Evolutionary conservation across 53 echinoderm and acorn worm species (phyloP).

Genomic region (Paracentrotus lividus): DNA sequence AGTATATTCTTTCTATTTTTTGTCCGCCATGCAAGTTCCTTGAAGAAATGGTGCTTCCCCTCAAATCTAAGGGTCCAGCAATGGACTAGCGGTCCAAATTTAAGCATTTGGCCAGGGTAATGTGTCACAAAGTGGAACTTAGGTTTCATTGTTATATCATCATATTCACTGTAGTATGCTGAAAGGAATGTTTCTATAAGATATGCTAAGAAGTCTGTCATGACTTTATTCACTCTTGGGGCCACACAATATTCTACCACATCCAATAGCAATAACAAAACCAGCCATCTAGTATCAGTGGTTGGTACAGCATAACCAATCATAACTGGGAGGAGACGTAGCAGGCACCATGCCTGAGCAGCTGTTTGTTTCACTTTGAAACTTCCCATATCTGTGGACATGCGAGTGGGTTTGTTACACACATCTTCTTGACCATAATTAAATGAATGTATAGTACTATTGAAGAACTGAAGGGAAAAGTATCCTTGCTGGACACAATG

Average conservation of each 20-base stretch:
- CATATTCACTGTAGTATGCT: slow-evolving; percentile 60
- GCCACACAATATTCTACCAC: slow-evolving; percentile 63
- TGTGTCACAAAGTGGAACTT: slow-evolving; percentile 69
- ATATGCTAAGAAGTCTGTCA: slow-evolving; percentile 46
- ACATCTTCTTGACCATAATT: slow-evolving; percentile 24
- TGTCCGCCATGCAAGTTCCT: slow-evolving; percentile 55
- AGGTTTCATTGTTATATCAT: slow-evolving; percentile 67
- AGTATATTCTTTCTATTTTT: slow-evolving; percentile 60
- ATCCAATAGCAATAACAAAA: slow-evolving; percentile 57
- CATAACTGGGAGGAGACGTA: slow-evolving; percentile 74
- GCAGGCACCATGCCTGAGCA: slow-evolving; percentile 74
- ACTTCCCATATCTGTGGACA: background rate
- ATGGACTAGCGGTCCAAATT: slow-evolving; percentile 58
- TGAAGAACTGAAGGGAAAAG: slow-evolving; percentile 45
- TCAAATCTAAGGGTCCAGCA: slow-evolving; percentile 71
- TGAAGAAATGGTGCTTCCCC: slow-evolving; percentile 60
- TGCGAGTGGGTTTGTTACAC: slow-evolving; percentile 15
- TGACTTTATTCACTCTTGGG: slow-evolving; percentile 55
- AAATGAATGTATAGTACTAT: background rate
- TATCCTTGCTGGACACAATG: slow-evolving; percentile 68
- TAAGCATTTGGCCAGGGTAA: slow-evolving; percentile 24
- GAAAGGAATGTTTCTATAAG: slow-evolving; percentile 65
- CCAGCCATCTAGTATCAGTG: slow-evolving; percentile 42
- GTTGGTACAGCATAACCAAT: slow-evolving; percentile 66
- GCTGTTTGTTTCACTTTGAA: slow-evolving; percentile 78